phyloP scores from a whole-genome alignment of 37 sponge, comb jelly and placozoan genomes.

The Mnemiopsis leidyi region DNA sequence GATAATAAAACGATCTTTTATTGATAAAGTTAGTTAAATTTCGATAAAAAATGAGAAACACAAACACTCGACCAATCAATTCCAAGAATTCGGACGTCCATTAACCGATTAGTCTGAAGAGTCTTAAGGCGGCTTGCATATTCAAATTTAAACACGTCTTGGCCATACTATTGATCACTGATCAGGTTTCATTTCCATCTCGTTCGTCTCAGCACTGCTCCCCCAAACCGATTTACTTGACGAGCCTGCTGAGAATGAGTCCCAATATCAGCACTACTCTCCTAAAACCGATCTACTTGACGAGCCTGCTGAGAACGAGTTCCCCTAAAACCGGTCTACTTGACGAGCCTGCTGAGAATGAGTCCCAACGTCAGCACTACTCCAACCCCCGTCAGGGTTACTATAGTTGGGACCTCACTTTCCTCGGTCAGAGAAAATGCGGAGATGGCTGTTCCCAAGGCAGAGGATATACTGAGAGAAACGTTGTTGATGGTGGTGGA shows the following conservation, averaged over 20 bases:
- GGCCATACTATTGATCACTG: too few species aligned
- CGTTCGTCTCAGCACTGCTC: too few species aligned
- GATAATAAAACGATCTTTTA: too few species aligned
- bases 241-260: neutral
- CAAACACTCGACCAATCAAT: too few species aligned
- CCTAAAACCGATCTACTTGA: neutral
- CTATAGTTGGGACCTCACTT: neutral
- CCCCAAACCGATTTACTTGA: neutral
- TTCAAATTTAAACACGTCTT: too few species aligned
- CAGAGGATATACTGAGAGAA: neutral
- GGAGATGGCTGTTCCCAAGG: neutral
- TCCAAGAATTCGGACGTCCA: too few species aligned
- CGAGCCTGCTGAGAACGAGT: neutral
- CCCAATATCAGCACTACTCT: neutral
- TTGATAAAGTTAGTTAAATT: too few species aligned
- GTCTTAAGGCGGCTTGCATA: too few species aligned
- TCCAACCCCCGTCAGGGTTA: neutral
- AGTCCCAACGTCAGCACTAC: neutral
- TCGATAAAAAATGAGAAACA: too few species aligned
- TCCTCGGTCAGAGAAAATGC: neutral
- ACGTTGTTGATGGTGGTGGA: neutral
- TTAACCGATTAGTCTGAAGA: too few species aligned
- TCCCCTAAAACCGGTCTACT: too few species aligned
- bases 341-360: neutral
- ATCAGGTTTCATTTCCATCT: too few species aligned